These are phyloP conservation scores for Laticauda colubrina DNA, from an alignment of 2,113 vertebrate species.

Conservation along the genomic window DNA sequence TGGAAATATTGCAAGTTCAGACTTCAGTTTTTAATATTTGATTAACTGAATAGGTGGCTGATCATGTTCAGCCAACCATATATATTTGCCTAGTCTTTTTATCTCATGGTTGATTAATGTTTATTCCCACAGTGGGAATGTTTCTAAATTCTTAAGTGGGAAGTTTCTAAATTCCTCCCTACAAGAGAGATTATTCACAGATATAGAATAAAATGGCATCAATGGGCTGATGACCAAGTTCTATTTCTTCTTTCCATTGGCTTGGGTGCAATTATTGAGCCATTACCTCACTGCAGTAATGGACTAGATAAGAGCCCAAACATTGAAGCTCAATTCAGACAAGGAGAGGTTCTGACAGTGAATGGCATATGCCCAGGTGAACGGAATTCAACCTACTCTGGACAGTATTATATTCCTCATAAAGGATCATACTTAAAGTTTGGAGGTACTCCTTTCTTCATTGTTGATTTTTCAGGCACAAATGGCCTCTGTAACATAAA, in stretches of 20 bases:
- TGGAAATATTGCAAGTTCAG: background rate
- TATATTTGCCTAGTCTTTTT: background rate
- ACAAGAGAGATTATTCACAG: background rate
- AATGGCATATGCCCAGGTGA: background rate
- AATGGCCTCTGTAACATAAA: background rate
- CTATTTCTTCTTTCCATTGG: background rate
- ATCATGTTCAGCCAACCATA: background rate
- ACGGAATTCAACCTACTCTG: background rate
- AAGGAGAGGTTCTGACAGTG: background rate
- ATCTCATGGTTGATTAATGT: background rate
- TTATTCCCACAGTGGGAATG: background rate
- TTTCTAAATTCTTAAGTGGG: no score
- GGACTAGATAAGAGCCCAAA: background rate
- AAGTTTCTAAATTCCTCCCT: background rate
- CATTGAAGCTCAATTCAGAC: background rate
- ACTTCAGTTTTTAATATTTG: background rate
- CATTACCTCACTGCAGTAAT: background rate
- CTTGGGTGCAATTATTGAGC: background rate
- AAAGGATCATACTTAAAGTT: background rate
- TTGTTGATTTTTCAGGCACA: background rate
- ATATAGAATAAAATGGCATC: background rate
- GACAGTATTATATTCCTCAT: background rate
- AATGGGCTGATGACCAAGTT: background rate
- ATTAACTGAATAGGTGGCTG: background rate
- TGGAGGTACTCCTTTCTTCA: background rate